Evolutionary conservation across 2,888 invertebrate genomes (phyloP), one percentile per base, ranked within the genome.

Genomic region (Cephus pulcher): DNA sequence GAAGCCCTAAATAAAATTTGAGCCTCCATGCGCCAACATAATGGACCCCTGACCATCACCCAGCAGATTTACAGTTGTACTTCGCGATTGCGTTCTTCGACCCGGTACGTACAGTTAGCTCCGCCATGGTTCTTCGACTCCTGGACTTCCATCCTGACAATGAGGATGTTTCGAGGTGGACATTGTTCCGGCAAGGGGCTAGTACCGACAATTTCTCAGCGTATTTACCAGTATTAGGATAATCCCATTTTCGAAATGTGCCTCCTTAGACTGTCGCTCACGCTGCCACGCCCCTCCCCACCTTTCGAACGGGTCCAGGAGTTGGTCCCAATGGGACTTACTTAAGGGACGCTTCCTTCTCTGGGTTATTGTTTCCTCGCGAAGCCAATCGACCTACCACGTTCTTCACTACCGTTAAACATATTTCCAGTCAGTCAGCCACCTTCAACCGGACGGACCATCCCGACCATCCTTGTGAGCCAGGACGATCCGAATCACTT

Each of bases 191-290:
- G 56, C 32, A 3, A 34, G 34, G 71, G 71, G 34, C 69, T 34
- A 11, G 32, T 35, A 76, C 37, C 37, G 75, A 78, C 78, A 74
- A 82, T 85, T 86, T 84, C 80, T 78, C 80, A 76, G 75, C 77
- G 83, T 85, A 86, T 87, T 86, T 86, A 82, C 82, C 80, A 81
- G 86, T 84, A 83, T 85, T 85, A 82, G 84, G 85, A 84, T 87
- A 88, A 88, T 87, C 83, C 85, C 85, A 86, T 87, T 87, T 86
- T 80, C 79, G 81, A 82, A 83, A 82, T 82, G 76, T 80, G 78
- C 81, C 80, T 80, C 78, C 74, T 78, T 79, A 79, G 12, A 34
- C 71, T 32, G 15, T 71, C 71, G 71, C 33, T 34, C 71, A 32
- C 23, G 71, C 32, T 23, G 71, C 71, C 80, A 70, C 74, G 79